A percentile compares a stretch with the other conserved stretches of the same genome.
Evolutionary conservation across 92 coral and sea anemone species (phyloP).

Genomic region (Pocillopora meandrina): DNA sequence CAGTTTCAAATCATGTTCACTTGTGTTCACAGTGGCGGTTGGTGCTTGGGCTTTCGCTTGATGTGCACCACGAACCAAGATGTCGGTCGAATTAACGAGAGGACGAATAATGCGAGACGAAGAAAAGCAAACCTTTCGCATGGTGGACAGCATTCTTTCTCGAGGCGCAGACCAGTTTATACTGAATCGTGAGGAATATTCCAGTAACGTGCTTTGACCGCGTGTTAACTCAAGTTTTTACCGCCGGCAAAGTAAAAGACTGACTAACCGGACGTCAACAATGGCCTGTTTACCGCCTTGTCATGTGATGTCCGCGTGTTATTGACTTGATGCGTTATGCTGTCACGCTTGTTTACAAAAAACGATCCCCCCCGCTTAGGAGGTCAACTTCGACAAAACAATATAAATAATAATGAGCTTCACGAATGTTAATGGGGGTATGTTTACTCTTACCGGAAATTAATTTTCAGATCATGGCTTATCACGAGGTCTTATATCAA

Average conservation of each 20-base stretch:
- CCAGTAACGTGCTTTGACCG: not conserved
- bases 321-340: not conserved
- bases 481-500: no score
- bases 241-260: no score
- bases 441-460: no score
- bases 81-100: slow-evolving; percentile 27
- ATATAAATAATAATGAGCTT: slow-evolving; percentile 4
- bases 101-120: slow-evolving; percentile 48
- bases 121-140: slow-evolving; percentile 45
- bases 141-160: slow-evolving; percentile 58
- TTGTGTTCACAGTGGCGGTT: slow-evolving; percentile 5
- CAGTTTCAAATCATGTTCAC: slow-evolving; percentile 42
- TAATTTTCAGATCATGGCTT: no score
- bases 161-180: not conserved
- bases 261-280: slow-evolving; percentile 25
- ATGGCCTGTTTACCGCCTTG: not conserved
- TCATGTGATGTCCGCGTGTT: slow-evolving; percentile 16
- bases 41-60: slow-evolving; percentile 39
- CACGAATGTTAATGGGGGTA: not conserved
- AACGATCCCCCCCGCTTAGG: not conserved
- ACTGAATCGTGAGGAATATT: no score
- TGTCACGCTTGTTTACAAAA: slow-evolving; percentile 7
- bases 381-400: not conserved
- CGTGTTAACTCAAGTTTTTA: not conserved
- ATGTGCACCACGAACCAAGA: slow-evolving; percentile 30